phyloP scores from a whole-genome alignment of 2,113 vertebrate species.

The Phalacrocorax carbo region DNA sequence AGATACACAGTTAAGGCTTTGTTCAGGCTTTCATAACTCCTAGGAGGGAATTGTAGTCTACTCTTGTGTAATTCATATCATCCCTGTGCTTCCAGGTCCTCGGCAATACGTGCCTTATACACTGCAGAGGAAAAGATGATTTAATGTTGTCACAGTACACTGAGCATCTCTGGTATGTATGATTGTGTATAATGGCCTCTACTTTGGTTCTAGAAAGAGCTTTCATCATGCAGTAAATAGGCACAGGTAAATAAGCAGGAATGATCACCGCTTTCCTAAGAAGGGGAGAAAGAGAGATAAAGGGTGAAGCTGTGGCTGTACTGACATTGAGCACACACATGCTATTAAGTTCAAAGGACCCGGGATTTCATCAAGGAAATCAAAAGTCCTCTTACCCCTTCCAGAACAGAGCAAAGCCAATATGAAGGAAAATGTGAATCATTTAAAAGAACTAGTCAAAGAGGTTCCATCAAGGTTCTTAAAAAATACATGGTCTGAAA shows the following conservation, averaged over 20 bases:
- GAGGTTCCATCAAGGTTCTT: neutral
- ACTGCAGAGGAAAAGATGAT: neutral
- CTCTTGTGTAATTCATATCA: neutral
- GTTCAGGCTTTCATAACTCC: neutral
- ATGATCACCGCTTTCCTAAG: neutral
- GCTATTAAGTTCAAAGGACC: neutral
- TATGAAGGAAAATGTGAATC: neutral
- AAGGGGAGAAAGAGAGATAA: neutral
- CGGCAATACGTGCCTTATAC: neutral
- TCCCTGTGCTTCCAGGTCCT: neutral
- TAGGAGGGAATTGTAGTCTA: neutral
- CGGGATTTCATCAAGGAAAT: neutral
- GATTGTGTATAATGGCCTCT: neutral
- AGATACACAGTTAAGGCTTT: neutral
- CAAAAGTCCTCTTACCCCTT: neutral
- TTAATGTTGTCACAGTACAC: neutral
- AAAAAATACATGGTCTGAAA: neutral
- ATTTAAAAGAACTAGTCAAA: neutral
- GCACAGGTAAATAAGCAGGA: neutral
- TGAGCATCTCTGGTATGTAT: fast-evolving
- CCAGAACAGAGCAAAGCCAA: neutral
- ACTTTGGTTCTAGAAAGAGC: neutral
- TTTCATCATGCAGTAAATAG: neutral
- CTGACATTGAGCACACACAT: neutral
- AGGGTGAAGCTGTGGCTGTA: neutral